A percentile compares a stretch with the other conserved stretches of the same genome.
Evolutionary conservation across 2,797 vertebrate genomes (phyloP).

Genomic region (Sebastes vulpes): DNA sequence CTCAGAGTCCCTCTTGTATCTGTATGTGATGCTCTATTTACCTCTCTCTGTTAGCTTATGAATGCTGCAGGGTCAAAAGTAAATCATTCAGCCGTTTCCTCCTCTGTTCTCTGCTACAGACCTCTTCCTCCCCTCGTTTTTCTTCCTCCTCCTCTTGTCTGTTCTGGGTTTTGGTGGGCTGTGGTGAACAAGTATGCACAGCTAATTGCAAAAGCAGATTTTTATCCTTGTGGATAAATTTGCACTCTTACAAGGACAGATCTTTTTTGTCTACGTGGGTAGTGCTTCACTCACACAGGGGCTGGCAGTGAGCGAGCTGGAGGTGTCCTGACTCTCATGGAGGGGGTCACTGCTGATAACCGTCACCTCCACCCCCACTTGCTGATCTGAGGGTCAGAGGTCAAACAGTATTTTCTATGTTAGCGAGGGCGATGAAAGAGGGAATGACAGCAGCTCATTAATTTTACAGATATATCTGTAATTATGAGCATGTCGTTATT

Average conservation of each 20-base stretch:
- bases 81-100: conserved; percentile 94
- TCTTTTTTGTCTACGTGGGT: background rate
- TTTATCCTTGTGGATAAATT: conserved; percentile 19
- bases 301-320: conserved; percentile 90
- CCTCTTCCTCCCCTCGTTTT: conserved; percentile 83
- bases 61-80: conserved; percentile 91
- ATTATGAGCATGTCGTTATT: conserved; percentile 45
- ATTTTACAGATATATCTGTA: conserved; percentile 36
- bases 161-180: conserved; percentile 79
- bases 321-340: conserved; percentile 91
- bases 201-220: conserved; percentile 65
- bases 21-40: conserved; percentile 30
- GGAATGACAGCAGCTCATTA: conserved; percentile 1
- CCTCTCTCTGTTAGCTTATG: conserved; percentile 89
- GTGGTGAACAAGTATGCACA: conserved; percentile 53
- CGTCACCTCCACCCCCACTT: conserved; percentile 89
- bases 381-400: conserved; percentile 86
- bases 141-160: conserved; percentile 83
- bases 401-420: conserved; percentile 58
- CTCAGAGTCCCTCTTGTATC: background rate
- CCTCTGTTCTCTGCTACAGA: conserved; percentile 87
- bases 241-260: conserved; percentile 13
- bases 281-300: conserved; percentile 81
- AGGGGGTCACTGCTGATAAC: conserved; percentile 91
- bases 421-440: conserved; percentile 32